Conservation (phyloP, 2,797 vertebrate genomes). For the Cygnus olor region DNA sequence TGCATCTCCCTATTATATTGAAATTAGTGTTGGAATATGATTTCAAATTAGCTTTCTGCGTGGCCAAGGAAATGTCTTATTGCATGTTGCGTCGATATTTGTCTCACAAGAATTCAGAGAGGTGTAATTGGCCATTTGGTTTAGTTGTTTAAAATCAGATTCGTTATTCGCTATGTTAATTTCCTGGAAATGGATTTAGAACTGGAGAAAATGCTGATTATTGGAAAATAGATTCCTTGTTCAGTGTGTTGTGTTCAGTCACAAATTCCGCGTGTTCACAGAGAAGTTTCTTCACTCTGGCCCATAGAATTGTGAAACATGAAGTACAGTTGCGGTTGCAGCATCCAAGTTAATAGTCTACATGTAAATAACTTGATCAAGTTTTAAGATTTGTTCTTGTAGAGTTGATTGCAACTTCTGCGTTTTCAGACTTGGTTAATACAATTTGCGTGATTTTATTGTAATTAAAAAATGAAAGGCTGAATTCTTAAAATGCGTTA, state of each 20-base stretch:
- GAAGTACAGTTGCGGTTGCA: not conserved
- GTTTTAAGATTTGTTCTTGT: not conserved
- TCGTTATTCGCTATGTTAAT: not conserved
- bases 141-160: not conserved
- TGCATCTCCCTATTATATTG: not conserved
- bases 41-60: not conserved
- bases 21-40: not conserved
- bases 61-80: not conserved
- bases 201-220: not conserved
- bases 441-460: too few relatives aligned
- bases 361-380: not conserved
- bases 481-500: not conserved
- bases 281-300: not conserved
- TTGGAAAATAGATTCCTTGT: not conserved
- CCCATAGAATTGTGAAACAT: not conserved
- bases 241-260: not conserved
- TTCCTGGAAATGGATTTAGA: not conserved
- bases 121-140: not conserved
- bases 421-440: not conserved
- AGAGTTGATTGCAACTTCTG: not conserved
- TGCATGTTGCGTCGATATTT: not conserved
- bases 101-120: not conserved
- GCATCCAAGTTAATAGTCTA: not conserved
- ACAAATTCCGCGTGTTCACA: accelerated
- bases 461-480: not conserved